Evolutionary conservation across 2,797 vertebrate species (phyloP).

Genomic region (Chloroceryle amazona): DNA sequence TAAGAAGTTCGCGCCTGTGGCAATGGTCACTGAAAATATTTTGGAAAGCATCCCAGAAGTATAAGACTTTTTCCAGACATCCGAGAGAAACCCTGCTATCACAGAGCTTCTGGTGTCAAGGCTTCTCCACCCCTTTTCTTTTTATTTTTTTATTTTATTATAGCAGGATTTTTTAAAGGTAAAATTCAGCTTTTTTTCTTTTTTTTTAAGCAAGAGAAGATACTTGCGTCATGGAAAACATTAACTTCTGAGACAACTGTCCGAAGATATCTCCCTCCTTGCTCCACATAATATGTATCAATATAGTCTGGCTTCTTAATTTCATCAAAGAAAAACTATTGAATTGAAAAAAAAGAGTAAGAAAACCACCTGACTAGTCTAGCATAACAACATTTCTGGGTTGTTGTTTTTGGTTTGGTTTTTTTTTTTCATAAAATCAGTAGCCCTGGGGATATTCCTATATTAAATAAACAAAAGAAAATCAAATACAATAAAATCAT

Average conservation of each 20-base stretch:
- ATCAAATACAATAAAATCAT: not conserved
- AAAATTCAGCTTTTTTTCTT: constrained; percentile 40
- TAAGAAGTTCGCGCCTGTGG: constrained; percentile 81
- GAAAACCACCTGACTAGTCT: not conserved
- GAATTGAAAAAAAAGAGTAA: not conserved
- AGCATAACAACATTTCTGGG: not conserved
- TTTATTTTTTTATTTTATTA: not conserved
- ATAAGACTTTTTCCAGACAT: constrained; percentile 84
- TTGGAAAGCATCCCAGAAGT: constrained; percentile 80
- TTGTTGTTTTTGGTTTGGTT: no score
- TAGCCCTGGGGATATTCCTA: not conserved
- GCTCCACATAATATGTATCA: not conserved
- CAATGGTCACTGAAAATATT: constrained; percentile 75
- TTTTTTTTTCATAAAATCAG: not conserved
- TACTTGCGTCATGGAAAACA: constrained; percentile 66
- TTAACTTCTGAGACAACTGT: constrained; percentile 17
- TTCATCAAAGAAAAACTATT: not conserved
- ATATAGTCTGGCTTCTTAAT: not conserved
- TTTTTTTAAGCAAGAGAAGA: constrained; percentile 48
- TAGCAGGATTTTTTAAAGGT: constrained; percentile 52
- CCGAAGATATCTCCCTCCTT: not conserved
- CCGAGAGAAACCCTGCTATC: constrained; percentile 67
- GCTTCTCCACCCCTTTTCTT: not conserved
- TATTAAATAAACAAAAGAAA: not conserved
- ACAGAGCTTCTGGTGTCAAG: constrained; percentile 71